phyloP scores from a whole-genome alignment of 1,140 invertebrate species.

The Drosophila littoralis region DNA sequence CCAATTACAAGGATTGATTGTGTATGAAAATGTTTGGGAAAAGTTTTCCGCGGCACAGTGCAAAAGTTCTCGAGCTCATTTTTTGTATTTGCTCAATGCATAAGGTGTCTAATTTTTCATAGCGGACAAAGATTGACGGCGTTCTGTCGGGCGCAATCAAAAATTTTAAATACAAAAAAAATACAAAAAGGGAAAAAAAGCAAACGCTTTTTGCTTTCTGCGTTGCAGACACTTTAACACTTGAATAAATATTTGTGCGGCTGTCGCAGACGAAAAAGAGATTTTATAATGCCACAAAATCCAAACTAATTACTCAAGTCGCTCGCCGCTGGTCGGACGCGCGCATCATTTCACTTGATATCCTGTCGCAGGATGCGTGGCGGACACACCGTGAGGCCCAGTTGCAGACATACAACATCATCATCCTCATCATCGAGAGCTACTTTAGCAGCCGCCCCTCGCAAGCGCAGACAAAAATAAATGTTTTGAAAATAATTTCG shows the following conservation, averaged over 20 bases:
- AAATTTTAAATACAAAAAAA: conserved; percentile 69
- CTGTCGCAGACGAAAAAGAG: conserved; percentile 49
- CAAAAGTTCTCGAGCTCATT: conserved; percentile 43
- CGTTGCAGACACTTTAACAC: conserved; percentile 81
- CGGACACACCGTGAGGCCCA: conserved; percentile 31
- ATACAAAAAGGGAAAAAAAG: conserved; percentile 24
- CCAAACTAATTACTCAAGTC: conserved; percentile 82
- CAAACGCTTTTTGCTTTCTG: conserved; percentile 62
- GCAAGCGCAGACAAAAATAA: conserved; percentile 65
- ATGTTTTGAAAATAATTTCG: conserved; percentile 80
- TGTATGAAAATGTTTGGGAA: conserved; percentile 81
- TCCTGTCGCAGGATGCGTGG: conserved; percentile 76
- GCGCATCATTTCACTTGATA: conserved; percentile 83
- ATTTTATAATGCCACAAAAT: conserved; percentile 83
- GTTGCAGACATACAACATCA: conserved; percentile 48
- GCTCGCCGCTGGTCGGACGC: conserved; percentile 54
- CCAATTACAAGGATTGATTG: conserved; percentile 85
- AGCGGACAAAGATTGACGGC: conserved; percentile 67
- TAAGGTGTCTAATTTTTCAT: conserved; percentile 84
- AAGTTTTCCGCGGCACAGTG: conserved; percentile 42
- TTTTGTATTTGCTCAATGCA: conserved; percentile 56
- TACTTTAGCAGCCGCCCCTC: conserved; percentile 9
- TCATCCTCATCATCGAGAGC: conserved; percentile 42
- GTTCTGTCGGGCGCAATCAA: conserved; percentile 74
- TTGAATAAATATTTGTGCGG: conserved; percentile 83